A percentile compares a stretch with the other conserved stretches of the same genome.
phyloP scores from a whole-genome alignment of 2,113 vertebrate genomes.

The Cariama cristata region DNA sequence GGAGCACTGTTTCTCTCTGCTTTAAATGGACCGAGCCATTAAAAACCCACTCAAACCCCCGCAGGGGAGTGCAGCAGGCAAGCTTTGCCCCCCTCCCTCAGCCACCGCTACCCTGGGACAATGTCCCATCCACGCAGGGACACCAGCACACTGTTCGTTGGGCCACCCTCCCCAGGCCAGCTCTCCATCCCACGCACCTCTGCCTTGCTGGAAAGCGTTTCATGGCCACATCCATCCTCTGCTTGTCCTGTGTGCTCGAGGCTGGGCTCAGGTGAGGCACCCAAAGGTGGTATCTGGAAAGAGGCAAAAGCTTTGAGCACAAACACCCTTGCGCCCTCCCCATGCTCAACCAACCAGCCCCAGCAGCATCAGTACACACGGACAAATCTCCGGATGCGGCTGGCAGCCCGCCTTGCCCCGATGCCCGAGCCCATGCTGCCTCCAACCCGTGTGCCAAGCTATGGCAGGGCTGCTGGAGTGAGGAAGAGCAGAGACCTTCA shows the following conservation, averaged over 20 bases:
- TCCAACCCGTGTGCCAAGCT: rapidly evolving
- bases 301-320: background rate
- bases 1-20: background rate
- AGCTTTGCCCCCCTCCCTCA: background rate
- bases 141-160: rapidly evolving
- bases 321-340: rapidly evolving
- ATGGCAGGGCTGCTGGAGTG: rapidly evolving
- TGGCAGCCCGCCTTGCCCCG: rapidly evolving
- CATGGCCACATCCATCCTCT: background rate
- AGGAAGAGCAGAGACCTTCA: background rate
- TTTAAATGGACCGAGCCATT: background rate
- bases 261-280: background rate
- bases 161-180: background rate
- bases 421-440: rapidly evolving
- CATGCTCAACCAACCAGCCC: background rate
- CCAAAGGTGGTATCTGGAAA: constrained; percentile 7
- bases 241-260: background rate
- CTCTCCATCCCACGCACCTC: background rate
- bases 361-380: rapidly evolving
- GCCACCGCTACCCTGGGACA: background rate
- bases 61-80: rapidly evolving
- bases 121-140: background rate
- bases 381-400: rapidly evolving
- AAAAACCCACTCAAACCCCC: background rate
- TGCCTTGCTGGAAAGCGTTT: background rate